Base-by-base conservation (phyloP, 1,140 invertebrate genomes). In the Subanguina moxae region DNA sequence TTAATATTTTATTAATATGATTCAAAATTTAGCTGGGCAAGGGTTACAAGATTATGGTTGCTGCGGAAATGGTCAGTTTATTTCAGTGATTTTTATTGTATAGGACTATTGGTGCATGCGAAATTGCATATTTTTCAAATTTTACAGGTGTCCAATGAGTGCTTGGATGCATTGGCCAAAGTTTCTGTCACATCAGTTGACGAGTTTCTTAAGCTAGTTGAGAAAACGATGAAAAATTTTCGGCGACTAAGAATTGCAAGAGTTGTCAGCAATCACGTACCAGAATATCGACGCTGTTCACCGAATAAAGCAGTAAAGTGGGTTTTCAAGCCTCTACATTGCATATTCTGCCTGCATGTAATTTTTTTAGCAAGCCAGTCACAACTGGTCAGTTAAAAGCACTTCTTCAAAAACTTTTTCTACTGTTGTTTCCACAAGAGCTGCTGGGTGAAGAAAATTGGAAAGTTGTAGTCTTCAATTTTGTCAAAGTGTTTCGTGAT, bases 371-470 rank as follows among this genome's bases (percentile, higher is more conserved):
- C 8, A 61, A 21, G 21, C 38, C 38, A 21, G 21, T 43, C 3
- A 61, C 5, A 61, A 30, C 19, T n/a, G 38, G n/a, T 3, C 58
- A 61, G n/a, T 5, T 61, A 21, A 19, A 61, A 19, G 58, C 28
- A 8, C n/a, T 30, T n/a, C 3, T 61, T 1, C 28, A 61, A 28
- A 30, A 43, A n/a, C 28, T 61, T 13, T 61, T 25, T n/a, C n/a
- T 5, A 21, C 28, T 61, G 8, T 8, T 61, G n/a, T 61, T 61
- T 61, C 58, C 58, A 19, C 3, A 21, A 43, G 58, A 61, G 19
- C 27, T 61, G n/a, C 5, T 61, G 8, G 58, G 58, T n/a, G 28
- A 19, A 19, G 28, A 61, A 25, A 61, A 61, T 43, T 61, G 19
- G 28, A 30, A n/a, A 13, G 13, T 21, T 3, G n/a, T 61, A 8